Conservation (phyloP, 2,888 invertebrate species). For the Amphipyra berbera region DNA sequence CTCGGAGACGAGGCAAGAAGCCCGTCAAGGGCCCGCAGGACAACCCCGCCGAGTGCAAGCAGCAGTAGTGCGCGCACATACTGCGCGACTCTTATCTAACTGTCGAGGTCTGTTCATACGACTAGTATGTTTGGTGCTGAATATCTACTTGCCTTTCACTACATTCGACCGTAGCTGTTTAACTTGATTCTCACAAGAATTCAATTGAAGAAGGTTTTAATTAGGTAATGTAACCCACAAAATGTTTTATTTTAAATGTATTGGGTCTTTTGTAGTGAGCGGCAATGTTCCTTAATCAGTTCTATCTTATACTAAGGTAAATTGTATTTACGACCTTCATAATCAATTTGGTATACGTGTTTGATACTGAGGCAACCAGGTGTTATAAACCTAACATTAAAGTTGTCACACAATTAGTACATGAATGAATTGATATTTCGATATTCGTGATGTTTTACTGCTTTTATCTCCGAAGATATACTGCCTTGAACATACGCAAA, state of each 20-base stretch:
- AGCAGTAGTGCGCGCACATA: constrained; percentile 88
- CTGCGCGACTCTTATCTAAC: constrained; percentile 36
- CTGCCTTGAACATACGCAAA: constrained; percentile 22
- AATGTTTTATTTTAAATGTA: constrained; percentile 17
- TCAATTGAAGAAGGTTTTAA: constrained; percentile 13
- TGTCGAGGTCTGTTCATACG: constrained; percentile 53
- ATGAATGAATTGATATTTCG: constrained; percentile 20
- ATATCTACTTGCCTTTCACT: constrained; percentile 52
- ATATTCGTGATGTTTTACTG: constrained; percentile 38
- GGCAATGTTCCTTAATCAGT: constrained; percentile 53
- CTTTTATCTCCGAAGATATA: constrained; percentile 36
- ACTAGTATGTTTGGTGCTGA: constrained; percentile 56
- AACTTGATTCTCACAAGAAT: constrained; percentile 15
- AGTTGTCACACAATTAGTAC: background rate
- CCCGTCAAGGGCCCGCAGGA: constrained; percentile 67
- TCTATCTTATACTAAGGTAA: constrained; percentile 30
- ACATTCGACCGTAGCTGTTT: constrained; percentile 36
- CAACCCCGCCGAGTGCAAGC: constrained; percentile 92
- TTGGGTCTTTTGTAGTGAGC: constrained; percentile 45
- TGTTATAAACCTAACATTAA: constrained; percentile 3
- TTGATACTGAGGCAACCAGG: constrained; percentile 25
- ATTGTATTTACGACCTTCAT: constrained; percentile 39
- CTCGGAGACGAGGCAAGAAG: constrained; percentile 82
- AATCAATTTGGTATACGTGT: constrained; percentile 38
- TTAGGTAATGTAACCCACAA: constrained; percentile 25